phyloP scores from a whole-genome alignment of 1,140 invertebrate genomes.

The Paracyclopina nana region DNA sequence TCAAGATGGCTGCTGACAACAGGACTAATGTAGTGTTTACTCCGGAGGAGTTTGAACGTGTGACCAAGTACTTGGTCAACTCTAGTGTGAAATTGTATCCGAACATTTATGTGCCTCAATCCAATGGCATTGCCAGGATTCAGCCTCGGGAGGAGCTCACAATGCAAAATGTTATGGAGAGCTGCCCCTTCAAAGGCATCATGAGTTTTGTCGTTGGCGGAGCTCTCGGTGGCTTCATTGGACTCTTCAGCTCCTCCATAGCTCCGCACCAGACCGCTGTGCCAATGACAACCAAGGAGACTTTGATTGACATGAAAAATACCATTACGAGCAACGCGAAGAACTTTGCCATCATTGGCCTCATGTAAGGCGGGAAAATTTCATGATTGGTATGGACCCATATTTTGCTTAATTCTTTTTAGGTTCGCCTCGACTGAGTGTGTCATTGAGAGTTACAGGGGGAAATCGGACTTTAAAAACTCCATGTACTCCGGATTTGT shows the following conservation, averaged over 20 bases:
- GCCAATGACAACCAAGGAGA: conserved; percentile 13
- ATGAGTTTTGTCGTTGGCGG: conserved; percentile 17
- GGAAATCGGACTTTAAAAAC: conserved; percentile 11
- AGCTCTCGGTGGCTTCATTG: conserved; percentile 12
- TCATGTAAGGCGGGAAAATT: neutral
- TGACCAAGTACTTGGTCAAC: conserved; percentile 8
- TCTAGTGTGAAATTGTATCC: conserved; percentile 5
- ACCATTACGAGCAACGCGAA: conserved; percentile 14
- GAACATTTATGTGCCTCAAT: conserved; percentile 14
- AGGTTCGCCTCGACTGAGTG: conserved; percentile 15
- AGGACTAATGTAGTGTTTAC: neutral
- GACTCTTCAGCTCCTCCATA: conserved; percentile 12
- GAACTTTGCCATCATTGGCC: conserved; percentile 16
- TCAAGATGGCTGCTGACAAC: neutral
- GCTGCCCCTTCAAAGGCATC: conserved; percentile 9
- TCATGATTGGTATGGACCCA: neutral
- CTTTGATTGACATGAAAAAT: conserved; percentile 13
- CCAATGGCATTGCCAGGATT: neutral
- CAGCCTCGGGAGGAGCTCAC: conserved; percentile 3
- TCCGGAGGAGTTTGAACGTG: conserved; percentile 1
- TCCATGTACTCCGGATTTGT: conserved; percentile 12
- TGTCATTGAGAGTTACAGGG: conserved; percentile 12
- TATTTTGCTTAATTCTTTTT: conserved; percentile 5
- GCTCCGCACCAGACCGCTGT: conserved; percentile 13
- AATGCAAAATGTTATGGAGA: conserved; percentile 11